phyloP scores from a whole-genome alignment of 2,797 vertebrate genomes.

The Hippocampus kuda region DNA sequence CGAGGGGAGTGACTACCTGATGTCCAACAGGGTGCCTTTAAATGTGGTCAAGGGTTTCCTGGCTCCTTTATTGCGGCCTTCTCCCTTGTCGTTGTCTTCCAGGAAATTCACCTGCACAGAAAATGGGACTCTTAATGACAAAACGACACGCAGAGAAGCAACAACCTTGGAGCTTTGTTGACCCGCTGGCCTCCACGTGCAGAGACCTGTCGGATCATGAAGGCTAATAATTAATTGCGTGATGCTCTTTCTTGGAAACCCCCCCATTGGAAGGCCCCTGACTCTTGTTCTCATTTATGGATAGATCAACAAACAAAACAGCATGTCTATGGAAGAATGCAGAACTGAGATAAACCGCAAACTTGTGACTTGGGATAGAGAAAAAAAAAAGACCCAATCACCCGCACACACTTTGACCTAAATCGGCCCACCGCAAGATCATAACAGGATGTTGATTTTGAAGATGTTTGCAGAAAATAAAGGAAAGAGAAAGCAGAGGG shows the following conservation, averaged over 20 bases:
- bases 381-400: background rate
- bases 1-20: conserved; percentile 73
- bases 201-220: conserved; percentile 26
- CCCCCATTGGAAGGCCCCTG: background rate
- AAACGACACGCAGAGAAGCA: conserved; percentile 9
- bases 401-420: conserved; percentile 20
- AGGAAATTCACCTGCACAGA: conserved; percentile 73
- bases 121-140: conserved; percentile 30
- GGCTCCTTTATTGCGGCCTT: conserved; percentile 72
- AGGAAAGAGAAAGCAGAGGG: conserved; percentile 11
- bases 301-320: conserved; percentile 10
- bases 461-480: conserved; percentile 20
- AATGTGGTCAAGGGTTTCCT: conserved; percentile 85
- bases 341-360: conserved; percentile 16
- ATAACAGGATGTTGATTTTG: conserved; percentile 25
- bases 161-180: background rate
- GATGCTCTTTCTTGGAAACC: background rate
- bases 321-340: conserved; percentile 4
- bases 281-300: conserved; percentile 4
- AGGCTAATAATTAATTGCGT: background rate
- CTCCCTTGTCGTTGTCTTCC: conserved; percentile 78
- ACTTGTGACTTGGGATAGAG: conserved; percentile 30
- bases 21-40: conserved; percentile 84
- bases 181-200: background rate
- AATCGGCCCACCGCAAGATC: conserved; percentile 26